A percentile compares a stretch with the other conserved stretches of the same genome.
Conservation (phyloP, 2,888 invertebrate genomes). For the Pyrgus malvae region DNA sequence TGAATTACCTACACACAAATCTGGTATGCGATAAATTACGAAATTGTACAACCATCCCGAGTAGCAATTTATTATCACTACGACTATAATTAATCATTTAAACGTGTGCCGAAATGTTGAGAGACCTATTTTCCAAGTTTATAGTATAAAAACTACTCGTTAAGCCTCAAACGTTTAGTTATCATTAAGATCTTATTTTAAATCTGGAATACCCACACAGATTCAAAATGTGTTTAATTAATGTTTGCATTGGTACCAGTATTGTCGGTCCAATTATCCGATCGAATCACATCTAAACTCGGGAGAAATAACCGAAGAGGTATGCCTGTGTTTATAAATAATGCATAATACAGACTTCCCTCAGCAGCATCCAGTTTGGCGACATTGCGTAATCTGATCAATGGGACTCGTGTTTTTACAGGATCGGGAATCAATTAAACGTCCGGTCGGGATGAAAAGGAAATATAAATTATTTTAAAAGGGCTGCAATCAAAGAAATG, state of each 20-base stretch:
- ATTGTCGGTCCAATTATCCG: slow-evolving; percentile 21
- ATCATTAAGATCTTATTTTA: no score
- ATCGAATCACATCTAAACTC: slow-evolving; percentile 32
- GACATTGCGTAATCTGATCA: slow-evolving; percentile 78
- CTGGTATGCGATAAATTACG: slow-evolving; percentile 27
- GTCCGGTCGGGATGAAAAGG: slow-evolving; percentile 59
- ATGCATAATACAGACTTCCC: slow-evolving; percentile 66
- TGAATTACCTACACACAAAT: slow-evolving; percentile 25
- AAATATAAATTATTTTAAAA: slow-evolving; percentile 51
- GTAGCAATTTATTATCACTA: slow-evolving; percentile 20
- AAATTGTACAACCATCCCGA: slow-evolving; percentile 22
- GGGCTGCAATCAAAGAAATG: slow-evolving; percentile 53
- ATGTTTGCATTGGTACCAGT: not conserved
- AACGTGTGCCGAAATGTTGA: not conserved
- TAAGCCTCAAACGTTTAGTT: no score
- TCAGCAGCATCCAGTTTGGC: slow-evolving; percentile 70
- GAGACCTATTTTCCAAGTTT: no score
- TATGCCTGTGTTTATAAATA: slow-evolving; percentile 60
- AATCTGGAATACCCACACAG: no score
- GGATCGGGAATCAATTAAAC: slow-evolving; percentile 69
- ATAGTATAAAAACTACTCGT: no score
- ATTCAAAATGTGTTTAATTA: no score
- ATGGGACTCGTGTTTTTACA: slow-evolving; percentile 63
- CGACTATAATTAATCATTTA: slow-evolving; percentile 17
- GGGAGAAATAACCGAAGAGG: slow-evolving; percentile 35